Percentiles rank a stretch among this genome's conserved stretches.
Evolutionary conservation across 2,888 invertebrate species (phyloP).

Genomic region (Apomyelois bistriatella): DNA sequence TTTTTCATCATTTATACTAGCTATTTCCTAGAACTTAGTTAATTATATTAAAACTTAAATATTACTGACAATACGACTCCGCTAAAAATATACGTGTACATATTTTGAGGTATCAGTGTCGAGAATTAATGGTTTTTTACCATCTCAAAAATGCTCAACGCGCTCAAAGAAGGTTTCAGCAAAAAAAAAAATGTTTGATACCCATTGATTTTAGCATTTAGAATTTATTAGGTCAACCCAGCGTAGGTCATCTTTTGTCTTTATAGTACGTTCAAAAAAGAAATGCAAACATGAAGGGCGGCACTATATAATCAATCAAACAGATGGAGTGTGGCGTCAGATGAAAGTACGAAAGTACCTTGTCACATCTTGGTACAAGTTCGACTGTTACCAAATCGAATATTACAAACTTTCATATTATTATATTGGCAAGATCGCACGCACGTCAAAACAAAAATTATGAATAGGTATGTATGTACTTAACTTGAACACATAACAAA

Average conservation of each 20-base stretch:
- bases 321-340: conserved; percentile 10
- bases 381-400: background rate
- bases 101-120: no score
- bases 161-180: no score
- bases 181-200: background rate
- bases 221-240: background rate
- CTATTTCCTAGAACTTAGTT: no score
- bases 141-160: no score
- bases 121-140: no score
- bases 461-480: no score
- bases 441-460: background rate
- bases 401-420: background rate
- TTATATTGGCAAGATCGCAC: background rate
- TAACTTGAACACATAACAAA: no score
- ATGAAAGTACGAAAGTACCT: conserved; percentile 15
- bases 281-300: conserved; percentile 15
- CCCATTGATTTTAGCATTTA: background rate
- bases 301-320: conserved; percentile 20
- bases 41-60: no score
- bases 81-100: no score
- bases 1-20: no score
- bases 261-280: background rate
- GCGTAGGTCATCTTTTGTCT: background rate
- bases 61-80: no score
- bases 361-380: conserved; percentile 11